Evolutionary conservation across 2,113 vertebrate genomes (phyloP), one percentile per base, ranked within the genome.

Genomic region (Cryptomyrus ogoouensis): DNA sequence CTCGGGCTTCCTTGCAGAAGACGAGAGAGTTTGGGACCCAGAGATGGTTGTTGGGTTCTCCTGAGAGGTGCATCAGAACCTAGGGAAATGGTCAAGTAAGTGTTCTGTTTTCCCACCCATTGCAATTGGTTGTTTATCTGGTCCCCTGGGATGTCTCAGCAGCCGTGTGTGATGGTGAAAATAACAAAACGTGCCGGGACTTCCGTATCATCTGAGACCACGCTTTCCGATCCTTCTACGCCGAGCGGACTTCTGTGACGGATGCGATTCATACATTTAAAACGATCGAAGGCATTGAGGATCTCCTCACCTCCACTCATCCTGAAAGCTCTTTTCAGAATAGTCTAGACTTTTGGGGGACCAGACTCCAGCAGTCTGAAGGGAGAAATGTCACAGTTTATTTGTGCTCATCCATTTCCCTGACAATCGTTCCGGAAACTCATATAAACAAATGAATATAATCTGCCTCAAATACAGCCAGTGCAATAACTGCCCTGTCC

Each of bases 391-490:
- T 62, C 87, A 88, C 44, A 7, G 62, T 88, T 88, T 49, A 74
- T 88, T 88, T 74, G 88, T 62, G 10, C 58, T 88, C 42, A 31
- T 74, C 44, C 44, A 74, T 88, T 88, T 88, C 8, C 58, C 66
- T 88, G 58, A 74, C 88, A 88, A 31, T 58, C 24, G 44, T 47
- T 88, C 44, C 1, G 21, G 53, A 74, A 70, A 49, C 62, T 56
- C 58, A n/a, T 74, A 62, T 88, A 88, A 88, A 74, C 58, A 88
- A 58, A 88, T n/a, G 1, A 24, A 74, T 88, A 66, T 74, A 62
- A 49, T 42, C 88, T 35, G 31, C 2, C 39, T 24, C 19, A 88
- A 58, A 39, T 62, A 13, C 44, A 70, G 42, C 56, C 58, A 88
- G 56, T 12, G 50, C 49, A 50, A 27, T 27, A 88, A n/a, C 47